Percentiles rank a stretch among this genome's conserved stretches.
phyloP scores from a whole-genome alignment of 2,113 vertebrate species.

The Nesospiza acunhae region DNA sequence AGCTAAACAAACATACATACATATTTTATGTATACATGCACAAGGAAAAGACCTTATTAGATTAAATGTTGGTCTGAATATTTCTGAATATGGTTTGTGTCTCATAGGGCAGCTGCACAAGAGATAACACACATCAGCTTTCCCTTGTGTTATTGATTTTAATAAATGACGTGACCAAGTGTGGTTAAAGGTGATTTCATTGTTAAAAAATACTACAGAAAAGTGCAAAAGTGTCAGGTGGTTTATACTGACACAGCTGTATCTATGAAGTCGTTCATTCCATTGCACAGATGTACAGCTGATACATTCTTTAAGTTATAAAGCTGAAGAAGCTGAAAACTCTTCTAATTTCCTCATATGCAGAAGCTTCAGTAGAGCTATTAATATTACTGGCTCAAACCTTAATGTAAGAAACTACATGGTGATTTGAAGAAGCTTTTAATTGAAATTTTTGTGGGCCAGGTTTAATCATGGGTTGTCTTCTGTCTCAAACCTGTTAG shows the following conservation, averaged over 20 bases:
- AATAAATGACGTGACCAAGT: not conserved
- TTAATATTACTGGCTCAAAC: not conserved
- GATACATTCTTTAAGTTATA: not conserved
- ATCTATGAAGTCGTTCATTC: not conserved
- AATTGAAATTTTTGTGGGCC: not conserved
- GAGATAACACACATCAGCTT: not conserved
- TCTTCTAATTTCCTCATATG: not conserved
- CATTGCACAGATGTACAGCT: not conserved
- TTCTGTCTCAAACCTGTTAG: not conserved
- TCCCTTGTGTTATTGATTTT: not conserved
- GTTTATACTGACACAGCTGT: not conserved
- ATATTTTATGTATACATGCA: not conserved
- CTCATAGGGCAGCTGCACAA: not conserved
- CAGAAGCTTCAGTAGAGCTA: not conserved
- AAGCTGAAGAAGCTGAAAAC: not conserved
- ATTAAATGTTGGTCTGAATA: not conserved
- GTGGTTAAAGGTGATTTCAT: not conserved
- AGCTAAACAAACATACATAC: not conserved
- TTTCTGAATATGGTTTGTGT: not conserved
- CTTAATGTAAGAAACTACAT: not conserved
- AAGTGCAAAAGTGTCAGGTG: not conserved
- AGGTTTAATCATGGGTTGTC: not conserved
- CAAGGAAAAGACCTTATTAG: not conserved
- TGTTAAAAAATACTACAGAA: not conserved
- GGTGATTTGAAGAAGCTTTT: not conserved